A percentile compares a stretch with the other conserved stretches of the same genome.
Conservation (phyloP, 2,113 vertebrate species). For the Rhombomys opimus region DNA sequence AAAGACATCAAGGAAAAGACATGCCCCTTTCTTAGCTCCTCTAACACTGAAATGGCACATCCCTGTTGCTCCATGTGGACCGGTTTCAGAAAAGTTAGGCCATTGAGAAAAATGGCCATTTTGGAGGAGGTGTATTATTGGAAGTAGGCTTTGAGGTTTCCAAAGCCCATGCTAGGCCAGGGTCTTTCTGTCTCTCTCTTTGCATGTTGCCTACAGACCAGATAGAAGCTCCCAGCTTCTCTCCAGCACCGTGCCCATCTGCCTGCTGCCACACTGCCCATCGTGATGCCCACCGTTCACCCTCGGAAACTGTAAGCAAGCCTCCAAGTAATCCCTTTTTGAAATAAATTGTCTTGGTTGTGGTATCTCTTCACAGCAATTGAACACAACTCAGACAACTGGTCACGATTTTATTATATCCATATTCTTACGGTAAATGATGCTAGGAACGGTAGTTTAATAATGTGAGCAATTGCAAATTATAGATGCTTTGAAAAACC, state of each 20-base stretch:
- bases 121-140: background rate
- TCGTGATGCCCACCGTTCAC: background rate
- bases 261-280: background rate
- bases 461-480: background rate
- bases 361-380: background rate
- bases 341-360: background rate
- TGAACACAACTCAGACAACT: background rate
- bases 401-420: background rate
- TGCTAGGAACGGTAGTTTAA: background rate
- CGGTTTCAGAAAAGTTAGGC: background rate
- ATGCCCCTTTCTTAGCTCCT: background rate
- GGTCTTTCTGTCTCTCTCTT: background rate
- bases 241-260: background rate
- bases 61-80: background rate
- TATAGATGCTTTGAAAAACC: background rate
- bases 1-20: background rate
- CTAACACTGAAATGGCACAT: background rate
- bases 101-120: background rate
- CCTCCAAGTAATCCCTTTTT: background rate
- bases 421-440: background rate
- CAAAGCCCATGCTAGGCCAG: background rate
- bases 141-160: background rate
- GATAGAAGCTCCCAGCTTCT: background rate
- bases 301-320: background rate
- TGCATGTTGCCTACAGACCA: background rate